Conservation (phyloP, 2,797 vertebrate species). For the Pithecia hirsuta region DNA sequence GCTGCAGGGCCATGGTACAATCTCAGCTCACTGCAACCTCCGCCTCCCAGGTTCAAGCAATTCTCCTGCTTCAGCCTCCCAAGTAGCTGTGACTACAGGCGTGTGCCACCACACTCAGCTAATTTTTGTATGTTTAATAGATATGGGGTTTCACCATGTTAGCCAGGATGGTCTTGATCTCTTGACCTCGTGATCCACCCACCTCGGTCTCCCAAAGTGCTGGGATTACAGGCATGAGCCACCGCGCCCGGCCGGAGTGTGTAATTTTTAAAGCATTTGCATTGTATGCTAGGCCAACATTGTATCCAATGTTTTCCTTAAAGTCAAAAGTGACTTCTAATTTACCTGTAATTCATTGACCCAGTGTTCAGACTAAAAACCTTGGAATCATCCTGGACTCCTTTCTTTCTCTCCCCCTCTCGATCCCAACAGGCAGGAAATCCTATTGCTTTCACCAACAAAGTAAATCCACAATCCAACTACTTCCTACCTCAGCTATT, state of each 20-base stretch:
- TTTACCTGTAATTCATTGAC: not conserved
- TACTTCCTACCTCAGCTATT: not conserved
- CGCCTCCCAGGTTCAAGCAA: too few relatives aligned
- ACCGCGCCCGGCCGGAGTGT: not conserved
- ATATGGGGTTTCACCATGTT: too few relatives aligned
- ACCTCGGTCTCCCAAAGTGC: too few relatives aligned
- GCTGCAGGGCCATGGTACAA: too few relatives aligned
- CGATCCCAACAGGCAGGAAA: not conserved
- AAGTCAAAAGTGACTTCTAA: not conserved
- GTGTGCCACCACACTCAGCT: too few relatives aligned
- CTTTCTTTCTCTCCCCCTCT: not conserved
- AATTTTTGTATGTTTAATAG: too few relatives aligned
- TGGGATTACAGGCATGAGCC: too few relatives aligned
- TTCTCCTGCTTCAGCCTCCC: too few relatives aligned
- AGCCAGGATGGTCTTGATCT: too few relatives aligned
- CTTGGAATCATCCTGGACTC: not conserved
- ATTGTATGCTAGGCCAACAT: not conserved
- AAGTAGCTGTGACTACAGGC: too few relatives aligned
- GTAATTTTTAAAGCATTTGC: not conserved
- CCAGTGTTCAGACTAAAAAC: not conserved
- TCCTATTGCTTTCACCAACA: not conserved
- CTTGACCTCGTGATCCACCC: too few relatives aligned
- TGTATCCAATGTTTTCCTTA: slow-evolving; percentile 34
- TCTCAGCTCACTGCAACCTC: too few relatives aligned
- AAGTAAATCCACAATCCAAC: not conserved